Conservation (phyloP, 2,113 vertebrate genomes). For the Pardalotus punctatus region DNA sequence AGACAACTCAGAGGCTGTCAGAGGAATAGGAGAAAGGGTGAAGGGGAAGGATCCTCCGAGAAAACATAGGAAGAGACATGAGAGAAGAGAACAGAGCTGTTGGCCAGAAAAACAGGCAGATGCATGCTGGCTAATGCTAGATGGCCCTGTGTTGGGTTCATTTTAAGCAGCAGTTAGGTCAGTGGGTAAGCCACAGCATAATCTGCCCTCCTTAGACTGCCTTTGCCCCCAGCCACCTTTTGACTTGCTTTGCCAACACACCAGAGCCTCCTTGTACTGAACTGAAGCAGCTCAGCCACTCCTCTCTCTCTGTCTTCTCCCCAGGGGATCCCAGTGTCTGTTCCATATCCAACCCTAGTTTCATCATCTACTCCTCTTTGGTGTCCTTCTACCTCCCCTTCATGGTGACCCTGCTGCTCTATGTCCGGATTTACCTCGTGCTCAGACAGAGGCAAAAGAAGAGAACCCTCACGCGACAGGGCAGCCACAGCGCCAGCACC, state of each 20-base stretch:
- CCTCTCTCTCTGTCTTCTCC: constrained; percentile 5
- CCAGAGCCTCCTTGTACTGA: neutral
- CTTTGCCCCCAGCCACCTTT: neutral
- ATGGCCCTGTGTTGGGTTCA: neutral
- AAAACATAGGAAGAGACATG: neutral
- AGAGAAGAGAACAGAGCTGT: neutral
- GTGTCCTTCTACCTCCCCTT: constrained; percentile 96
- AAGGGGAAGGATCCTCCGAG: neutral
- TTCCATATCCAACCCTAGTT: constrained; percentile 94
- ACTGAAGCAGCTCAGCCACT: neutral
- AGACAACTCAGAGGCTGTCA: neutral
- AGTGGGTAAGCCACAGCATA: neutral
- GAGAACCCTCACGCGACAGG: constrained; percentile 82
- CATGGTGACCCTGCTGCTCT: constrained; percentile 88
- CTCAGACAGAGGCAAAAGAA: constrained; percentile 85
- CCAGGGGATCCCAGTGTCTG: constrained; percentile 87
- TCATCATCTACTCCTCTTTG: constrained; percentile 93
- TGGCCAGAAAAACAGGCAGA: neutral
- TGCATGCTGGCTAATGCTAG: neutral
- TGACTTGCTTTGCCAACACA: rapidly evolving
- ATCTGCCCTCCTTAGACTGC: neutral
- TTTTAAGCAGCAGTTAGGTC: neutral
- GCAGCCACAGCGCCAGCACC: constrained; percentile 80
- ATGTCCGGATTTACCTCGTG: constrained; percentile 90
- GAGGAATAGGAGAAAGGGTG: neutral